These are phyloP conservation scores for Drosophila hawaiiensis DNA, from an alignment of 2,888 invertebrate species.

Conservation along the genomic window DNA sequence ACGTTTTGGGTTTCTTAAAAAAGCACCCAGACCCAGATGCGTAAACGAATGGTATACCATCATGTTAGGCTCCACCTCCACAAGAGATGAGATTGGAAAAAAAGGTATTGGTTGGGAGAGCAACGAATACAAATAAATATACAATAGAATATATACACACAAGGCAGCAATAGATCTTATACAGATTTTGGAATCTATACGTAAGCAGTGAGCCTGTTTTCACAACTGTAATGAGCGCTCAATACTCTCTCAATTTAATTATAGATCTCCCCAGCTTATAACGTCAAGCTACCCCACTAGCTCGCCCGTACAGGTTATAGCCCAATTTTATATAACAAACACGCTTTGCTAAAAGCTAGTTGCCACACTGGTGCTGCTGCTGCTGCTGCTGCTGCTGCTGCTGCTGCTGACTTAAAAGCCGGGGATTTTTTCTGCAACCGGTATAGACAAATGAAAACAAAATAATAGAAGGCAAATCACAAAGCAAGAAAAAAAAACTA, in stretches of 20 bases:
- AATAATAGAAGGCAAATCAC: slow-evolving; percentile 16
- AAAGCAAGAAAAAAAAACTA: slow-evolving; percentile 29
- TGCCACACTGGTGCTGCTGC: slow-evolving; percentile 32
- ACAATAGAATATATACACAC: background rate
- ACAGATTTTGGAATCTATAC: background rate
- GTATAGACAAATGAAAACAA: background rate
- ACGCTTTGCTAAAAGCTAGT: slow-evolving; percentile 28
- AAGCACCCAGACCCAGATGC: slow-evolving; percentile 1
- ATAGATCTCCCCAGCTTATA: background rate
- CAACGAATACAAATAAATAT: background rate
- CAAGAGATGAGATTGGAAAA: background rate
- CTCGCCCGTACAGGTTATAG: slow-evolving; percentile 4
- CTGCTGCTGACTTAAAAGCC: slow-evolving; percentile 48
- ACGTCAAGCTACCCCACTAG: background rate
- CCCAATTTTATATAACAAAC: background rate
- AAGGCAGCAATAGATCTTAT: background rate
- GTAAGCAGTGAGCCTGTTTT: background rate
- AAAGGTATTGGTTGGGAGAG: background rate
- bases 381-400: slow-evolving; percentile 51
- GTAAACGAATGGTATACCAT: background rate
- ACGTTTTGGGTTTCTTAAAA: background rate
- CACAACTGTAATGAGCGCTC: background rate
- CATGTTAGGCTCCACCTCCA: background rate
- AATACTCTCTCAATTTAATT: background rate
- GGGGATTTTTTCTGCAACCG: slow-evolving; percentile 56